phyloP scores from a whole-genome alignment of 2,888 invertebrate species.

The Charanyca ferruginea region DNA sequence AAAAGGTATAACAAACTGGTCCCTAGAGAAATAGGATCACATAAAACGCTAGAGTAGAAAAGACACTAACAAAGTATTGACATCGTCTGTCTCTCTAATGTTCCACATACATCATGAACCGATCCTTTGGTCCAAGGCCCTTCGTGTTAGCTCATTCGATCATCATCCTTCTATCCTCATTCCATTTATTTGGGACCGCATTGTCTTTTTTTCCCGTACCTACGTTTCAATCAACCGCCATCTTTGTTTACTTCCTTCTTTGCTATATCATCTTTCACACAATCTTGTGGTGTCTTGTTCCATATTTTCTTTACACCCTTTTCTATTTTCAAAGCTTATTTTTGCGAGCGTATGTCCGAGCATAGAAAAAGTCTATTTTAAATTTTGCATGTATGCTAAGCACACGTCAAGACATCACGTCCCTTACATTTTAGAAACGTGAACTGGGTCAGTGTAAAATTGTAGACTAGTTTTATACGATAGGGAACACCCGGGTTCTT shows the following conservation, averaged over 20 bases:
- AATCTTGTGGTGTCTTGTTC: background rate
- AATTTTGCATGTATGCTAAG: constrained; percentile 44
- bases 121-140: constrained; percentile 10
- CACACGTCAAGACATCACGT: constrained; percentile 50
- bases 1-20: background rate
- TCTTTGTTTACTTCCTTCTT: background rate
- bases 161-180: constrained; percentile 1
- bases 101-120: constrained; percentile 13
- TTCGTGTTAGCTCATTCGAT: constrained; percentile 32
- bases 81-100: constrained; percentile 12
- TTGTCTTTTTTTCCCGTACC: constrained; percentile 3
- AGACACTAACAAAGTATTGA: constrained; percentile 2
- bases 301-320: constrained; percentile 1
- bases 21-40: constrained; percentile 17
- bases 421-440: constrained; percentile 41
- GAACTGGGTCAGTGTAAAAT: constrained; percentile 53
- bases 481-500: constrained; percentile 24
- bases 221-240: background rate
- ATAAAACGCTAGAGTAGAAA: constrained; percentile 1
- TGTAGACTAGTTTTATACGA: constrained; percentile 21
- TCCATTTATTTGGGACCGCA: constrained; percentile 2
- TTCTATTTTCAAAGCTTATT: constrained; percentile 5
- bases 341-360: constrained; percentile 29
- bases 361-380: constrained; percentile 42
- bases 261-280: background rate